Percentiles rank a stretch among this genome's conserved stretches.
Conservation (phyloP, 1,140 invertebrate species). For the Teleopsis dalmanni region DNA sequence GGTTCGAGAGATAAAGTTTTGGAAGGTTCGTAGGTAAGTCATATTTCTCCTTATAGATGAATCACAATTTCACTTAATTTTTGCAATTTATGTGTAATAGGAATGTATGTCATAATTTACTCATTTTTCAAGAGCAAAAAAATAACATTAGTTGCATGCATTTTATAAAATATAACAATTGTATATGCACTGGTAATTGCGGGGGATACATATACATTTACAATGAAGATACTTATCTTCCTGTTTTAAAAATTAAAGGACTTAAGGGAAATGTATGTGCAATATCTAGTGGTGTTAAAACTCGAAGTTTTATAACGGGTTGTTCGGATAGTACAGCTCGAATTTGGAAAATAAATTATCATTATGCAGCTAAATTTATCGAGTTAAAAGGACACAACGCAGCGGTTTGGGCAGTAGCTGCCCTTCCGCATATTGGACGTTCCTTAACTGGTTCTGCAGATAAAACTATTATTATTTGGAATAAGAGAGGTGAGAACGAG, state of each 20-base stretch:
- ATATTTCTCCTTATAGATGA: neutral
- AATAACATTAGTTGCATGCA: constrained; percentile 80
- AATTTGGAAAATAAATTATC: constrained; percentile 62
- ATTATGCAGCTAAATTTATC: constrained; percentile 48
- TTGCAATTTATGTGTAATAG: too few species aligned
- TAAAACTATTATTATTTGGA: constrained; percentile 82
- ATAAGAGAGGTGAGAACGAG: constrained; percentile 47
- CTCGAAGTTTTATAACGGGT: constrained; percentile 53
- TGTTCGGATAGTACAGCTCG: constrained; percentile 87
- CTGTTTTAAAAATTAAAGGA: constrained; percentile 61
- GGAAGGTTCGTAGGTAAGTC: constrained; percentile 44
- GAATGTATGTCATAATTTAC: constrained; percentile 51
- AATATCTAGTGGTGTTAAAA: constrained; percentile 42
- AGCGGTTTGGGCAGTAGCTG: constrained; percentile 82
- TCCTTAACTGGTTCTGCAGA: constrained; percentile 86
- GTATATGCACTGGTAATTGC: constrained; percentile 78
- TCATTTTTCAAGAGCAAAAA: constrained; percentile 69
- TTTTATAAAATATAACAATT: constrained; percentile 67
- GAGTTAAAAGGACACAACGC: constrained; percentile 67
- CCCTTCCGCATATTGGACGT: constrained; percentile 48
- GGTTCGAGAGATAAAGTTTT: constrained; percentile 80
- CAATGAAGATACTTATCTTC: constrained; percentile 51
- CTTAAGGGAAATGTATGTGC: constrained; percentile 66
- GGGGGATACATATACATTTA: constrained; percentile 78
- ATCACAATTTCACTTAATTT: constrained; percentile 22